Evolutionary conservation across 2,797 vertebrate genomes (phyloP), one percentile per base, ranked within the genome.

Genomic region (Characodon lateralis): DNA sequence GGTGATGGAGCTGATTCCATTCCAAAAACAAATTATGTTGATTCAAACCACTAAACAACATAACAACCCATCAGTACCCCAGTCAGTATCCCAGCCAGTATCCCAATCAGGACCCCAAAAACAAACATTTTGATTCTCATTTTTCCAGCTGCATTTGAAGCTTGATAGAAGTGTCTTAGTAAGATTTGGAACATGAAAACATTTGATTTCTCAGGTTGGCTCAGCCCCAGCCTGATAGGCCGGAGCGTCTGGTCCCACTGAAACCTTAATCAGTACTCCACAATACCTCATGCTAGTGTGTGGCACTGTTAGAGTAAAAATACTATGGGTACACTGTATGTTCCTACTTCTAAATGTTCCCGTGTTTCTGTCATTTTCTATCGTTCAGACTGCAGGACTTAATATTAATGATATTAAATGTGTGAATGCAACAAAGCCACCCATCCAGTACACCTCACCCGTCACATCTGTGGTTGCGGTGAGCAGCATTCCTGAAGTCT

Each of bases 331-430:
- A 28, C 41, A 18, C 1, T 24, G 28, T 12, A 28, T 28, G 63
- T 39, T 66, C 20, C 35, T 66, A 16, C 24, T 41, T 20, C 20
- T 66, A 9, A 66, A 50, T 50, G 1, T 0, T 3, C 0, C 12
- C 71, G 0, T 56, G 22, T 66, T 73, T 59, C 2, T 24, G 58
- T 14, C 72, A 74, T 20, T 73, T 86, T 8, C 76, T 85, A 3
- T 90, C 59, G 87, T 84, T 72, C 80, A 95, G 93, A 73, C 70
- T 76, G 72, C 83, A 46, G 78, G 80, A 80, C 43, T 76, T 0
- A 9, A 82, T 20, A 24, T 81, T 72, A 87, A 80, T 68, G 35
- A 73, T 24, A 68, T 48, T 41, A 84, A 87, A 77, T 79, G 51
- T 26, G 2, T 16, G 3, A 74, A 71, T 79, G 61, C 56, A n/a